Percentiles rank a stretch among this genome's conserved stretches.
phyloP scores from a whole-genome alignment of 1,140 invertebrate genomes.

The Drosophila littoralis region DNA sequence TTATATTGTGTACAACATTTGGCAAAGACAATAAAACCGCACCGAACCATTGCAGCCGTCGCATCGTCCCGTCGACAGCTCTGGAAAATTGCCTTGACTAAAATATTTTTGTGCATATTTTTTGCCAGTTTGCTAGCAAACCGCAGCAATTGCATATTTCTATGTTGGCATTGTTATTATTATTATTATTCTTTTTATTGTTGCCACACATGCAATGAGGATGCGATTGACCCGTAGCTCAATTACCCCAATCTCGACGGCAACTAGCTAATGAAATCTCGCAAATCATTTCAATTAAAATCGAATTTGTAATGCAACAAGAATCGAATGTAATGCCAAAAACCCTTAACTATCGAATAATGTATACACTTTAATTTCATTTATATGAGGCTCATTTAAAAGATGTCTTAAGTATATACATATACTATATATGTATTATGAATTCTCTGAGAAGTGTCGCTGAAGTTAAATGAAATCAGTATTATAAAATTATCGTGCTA shows the following conservation, averaged over 20 bases:
- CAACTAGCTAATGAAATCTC: constrained; percentile 57
- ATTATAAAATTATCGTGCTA: no score
- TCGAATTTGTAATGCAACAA: constrained; percentile 66
- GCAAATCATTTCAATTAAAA: constrained; percentile 74
- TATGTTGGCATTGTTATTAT: constrained; percentile 23
- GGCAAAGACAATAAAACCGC: constrained; percentile 70
- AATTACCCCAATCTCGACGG: constrained; percentile 50
- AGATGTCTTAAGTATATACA: no score
- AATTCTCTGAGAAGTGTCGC: no score
- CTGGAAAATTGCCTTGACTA: constrained; percentile 34
- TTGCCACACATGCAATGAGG: constrained; percentile 45
- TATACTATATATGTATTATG: no score
- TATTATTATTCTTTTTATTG: constrained; percentile 24
- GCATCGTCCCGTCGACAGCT: constrained; percentile 13
- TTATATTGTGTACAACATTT: constrained; percentile 29
- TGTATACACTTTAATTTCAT: background rate
- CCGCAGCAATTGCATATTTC: constrained; percentile 19
- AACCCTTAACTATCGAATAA: background rate
- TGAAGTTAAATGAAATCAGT: no score
- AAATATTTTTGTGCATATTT: constrained; percentile 32
- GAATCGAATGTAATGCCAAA: background rate
- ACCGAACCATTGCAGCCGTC: constrained; percentile 52
- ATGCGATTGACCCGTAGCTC: constrained; percentile 50
- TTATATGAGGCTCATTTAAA: no score
- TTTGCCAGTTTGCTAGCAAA: background rate